Conservation (phyloP, 2,797 vertebrate genomes). For the Cossypha caffra region DNA sequence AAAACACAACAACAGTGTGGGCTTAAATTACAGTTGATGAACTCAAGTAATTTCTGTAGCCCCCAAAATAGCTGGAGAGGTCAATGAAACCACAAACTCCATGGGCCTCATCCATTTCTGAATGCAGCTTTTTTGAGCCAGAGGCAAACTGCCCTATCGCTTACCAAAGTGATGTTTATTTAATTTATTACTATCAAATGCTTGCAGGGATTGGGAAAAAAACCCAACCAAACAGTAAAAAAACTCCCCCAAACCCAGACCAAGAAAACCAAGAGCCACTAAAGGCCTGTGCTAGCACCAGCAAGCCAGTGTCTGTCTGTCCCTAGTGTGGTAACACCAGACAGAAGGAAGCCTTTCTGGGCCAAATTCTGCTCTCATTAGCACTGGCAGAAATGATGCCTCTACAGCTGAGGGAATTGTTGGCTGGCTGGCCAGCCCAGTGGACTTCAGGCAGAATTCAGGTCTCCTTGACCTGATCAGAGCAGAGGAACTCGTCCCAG, state of each 20-base stretch:
- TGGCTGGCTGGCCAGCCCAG: neutral
- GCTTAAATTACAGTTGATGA: conserved; percentile 26
- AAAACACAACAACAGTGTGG: neutral
- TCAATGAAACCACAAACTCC: conserved; percentile 23
- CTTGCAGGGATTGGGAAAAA: neutral
- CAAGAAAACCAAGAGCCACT: neutral
- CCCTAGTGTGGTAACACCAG: accelerated
- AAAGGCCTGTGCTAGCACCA: neutral
- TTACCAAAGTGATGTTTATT: conserved; percentile 25
- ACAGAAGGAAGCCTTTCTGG: neutral
- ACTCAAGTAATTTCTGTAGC: conserved; percentile 33
- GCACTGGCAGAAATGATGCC: neutral
- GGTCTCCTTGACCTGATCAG: conserved; percentile 52
- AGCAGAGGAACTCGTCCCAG: conserved; percentile 14
- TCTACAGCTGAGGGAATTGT: conserved; percentile 31
- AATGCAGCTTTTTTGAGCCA: neutral
- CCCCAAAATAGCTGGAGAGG: conserved; percentile 31
- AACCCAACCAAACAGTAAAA: accelerated
- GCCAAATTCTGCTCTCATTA: neutral
- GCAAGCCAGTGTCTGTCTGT: neutral
- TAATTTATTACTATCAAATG: conserved; percentile 31
- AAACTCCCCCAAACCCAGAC: neutral
- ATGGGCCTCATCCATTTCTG: neutral
- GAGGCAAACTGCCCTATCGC: neutral
- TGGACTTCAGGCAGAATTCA: conserved; percentile 27